Conservation (phyloP, 1,140 invertebrate species). For the Odontomachus brunneus region DNA sequence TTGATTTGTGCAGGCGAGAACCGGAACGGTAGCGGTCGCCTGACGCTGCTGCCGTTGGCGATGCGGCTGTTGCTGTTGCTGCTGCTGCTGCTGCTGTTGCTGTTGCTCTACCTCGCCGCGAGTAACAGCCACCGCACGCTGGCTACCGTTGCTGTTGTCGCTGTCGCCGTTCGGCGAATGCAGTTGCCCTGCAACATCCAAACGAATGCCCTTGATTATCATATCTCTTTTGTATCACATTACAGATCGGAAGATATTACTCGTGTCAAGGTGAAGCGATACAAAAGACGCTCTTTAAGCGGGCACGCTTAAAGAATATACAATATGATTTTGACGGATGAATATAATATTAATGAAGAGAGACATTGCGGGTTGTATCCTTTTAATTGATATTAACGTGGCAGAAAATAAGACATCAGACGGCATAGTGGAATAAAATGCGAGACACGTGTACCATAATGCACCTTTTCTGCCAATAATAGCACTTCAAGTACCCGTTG, state of each 20-base stretch:
- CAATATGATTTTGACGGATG: no score
- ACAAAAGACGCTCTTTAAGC: neutral
- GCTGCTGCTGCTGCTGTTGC: slow-evolving; percentile 61
- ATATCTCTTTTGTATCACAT: neutral
- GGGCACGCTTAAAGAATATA: no score
- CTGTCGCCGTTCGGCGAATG: slow-evolving; percentile 82
- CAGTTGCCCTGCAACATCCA: slow-evolving; percentile 79
- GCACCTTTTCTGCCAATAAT: neutral
- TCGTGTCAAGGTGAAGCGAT: neutral
- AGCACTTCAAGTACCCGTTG: neutral
- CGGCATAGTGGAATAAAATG: neutral
- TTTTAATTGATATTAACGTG: no score
- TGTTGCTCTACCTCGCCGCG: slow-evolving; percentile 80
- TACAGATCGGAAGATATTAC: neutral
- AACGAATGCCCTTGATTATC: neutral
- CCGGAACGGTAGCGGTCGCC: slow-evolving; percentile 73
- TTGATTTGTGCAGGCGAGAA: slow-evolving; percentile 81
- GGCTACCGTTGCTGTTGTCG: slow-evolving; percentile 82
- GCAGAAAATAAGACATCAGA: no score
- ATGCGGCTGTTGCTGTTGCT: slow-evolving; percentile 60
- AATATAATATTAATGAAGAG: no score
- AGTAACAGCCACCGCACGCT: slow-evolving; percentile 78
- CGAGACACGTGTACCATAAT: neutral
- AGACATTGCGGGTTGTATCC: no score
- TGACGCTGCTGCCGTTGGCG: slow-evolving; percentile 78